A percentile compares a stretch with the other conserved stretches of the same genome.
Conservation (phyloP, 2,888 invertebrate species). For the Bibio marci region DNA sequence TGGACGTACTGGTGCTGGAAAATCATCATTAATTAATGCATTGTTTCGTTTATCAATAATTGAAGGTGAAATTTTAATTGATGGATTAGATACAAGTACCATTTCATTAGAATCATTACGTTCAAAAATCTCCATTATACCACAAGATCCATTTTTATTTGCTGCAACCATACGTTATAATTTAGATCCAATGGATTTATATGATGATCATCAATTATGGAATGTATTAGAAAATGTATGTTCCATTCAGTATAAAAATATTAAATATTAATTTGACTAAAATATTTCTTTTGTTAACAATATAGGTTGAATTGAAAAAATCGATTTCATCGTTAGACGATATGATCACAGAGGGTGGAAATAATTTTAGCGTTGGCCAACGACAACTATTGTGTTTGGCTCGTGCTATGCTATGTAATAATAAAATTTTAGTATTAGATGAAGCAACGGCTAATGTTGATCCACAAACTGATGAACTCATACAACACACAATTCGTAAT, state of each 20-base stretch:
- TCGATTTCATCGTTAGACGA: constrained; percentile 34
- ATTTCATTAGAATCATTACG: constrained; percentile 55
- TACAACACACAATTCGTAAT: constrained; percentile 60
- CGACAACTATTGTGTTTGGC: constrained; percentile 49
- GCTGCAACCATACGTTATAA: constrained; percentile 56
- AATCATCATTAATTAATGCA: constrained; percentile 42
- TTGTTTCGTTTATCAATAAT: constrained; percentile 52
- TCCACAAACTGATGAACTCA: constrained; percentile 63
- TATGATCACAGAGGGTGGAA: constrained; percentile 35
- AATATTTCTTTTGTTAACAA: too few relatives aligned
- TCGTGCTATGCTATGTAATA: constrained; percentile 42
- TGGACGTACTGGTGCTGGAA: constrained; percentile 46
- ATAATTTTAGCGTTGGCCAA: constrained; percentile 49
- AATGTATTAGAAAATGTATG: constrained; percentile 38
- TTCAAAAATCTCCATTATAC: constrained; percentile 64
- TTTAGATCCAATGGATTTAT: constrained; percentile 57
- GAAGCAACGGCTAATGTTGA: constrained; percentile 57
- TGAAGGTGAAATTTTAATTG: constrained; percentile 51
- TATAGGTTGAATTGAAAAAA: constrained; percentile 35
- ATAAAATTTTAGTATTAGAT: constrained; percentile 44
- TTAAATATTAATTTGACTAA: neutral
- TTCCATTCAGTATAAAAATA: neutral
- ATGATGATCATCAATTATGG: constrained; percentile 51
- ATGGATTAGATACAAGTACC: constrained; percentile 42
- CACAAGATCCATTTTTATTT: constrained; percentile 69